Evolutionary conservation across 2,797 vertebrate species (phyloP), one percentile per base, ranked within the genome.

Genomic region (Pelochelys cantorii): DNA sequence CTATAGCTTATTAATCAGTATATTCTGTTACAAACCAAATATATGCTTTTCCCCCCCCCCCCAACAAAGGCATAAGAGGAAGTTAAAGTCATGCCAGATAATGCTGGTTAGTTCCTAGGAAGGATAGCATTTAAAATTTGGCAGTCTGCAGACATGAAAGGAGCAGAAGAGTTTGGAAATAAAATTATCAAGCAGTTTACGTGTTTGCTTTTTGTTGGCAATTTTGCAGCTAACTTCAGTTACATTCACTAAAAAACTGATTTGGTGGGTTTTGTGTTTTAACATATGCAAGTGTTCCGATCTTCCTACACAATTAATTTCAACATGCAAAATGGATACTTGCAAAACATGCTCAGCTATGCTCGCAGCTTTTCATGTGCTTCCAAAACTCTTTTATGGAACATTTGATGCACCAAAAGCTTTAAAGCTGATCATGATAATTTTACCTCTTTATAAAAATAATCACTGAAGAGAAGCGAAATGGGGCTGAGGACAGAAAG

Each of bases 11-110:
- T 94, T 97, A 96, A 96, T 93, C 92, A 75, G 87, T 95, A 93
- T 89, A 96, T 95, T 95, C 93, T 93, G 94, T 97, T 93, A 95
- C 82, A 88, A 90, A 85, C 94, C 92, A 95, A 82, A 91, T 88
- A 91, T 95, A 95, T 90, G 92, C 52, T 96, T 96, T 95, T 68
- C 88, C 94, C 14, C 93, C 93, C 94, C 95, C 89, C 94, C 14
- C 93, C 92, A 95, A 95, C 89, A 86, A 9, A 96, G 93, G 92
- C 93, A 97, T 93, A 96, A 95, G 91, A 94, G 95, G 94, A 97
- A 96, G 85, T 79, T 86, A 96, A 96, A 97, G 93, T 89, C 92
- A 93, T 93, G 94, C 93, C 96, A 96, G 82, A 92, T 92, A 95
- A 93, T 93, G 94, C 82, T 91, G 95, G 90, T 96, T 95, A 93